These are phyloP conservation scores for Argyra leucocephala DNA, from an alignment of 2,888 invertebrate species.

Conservation along the genomic window DNA sequence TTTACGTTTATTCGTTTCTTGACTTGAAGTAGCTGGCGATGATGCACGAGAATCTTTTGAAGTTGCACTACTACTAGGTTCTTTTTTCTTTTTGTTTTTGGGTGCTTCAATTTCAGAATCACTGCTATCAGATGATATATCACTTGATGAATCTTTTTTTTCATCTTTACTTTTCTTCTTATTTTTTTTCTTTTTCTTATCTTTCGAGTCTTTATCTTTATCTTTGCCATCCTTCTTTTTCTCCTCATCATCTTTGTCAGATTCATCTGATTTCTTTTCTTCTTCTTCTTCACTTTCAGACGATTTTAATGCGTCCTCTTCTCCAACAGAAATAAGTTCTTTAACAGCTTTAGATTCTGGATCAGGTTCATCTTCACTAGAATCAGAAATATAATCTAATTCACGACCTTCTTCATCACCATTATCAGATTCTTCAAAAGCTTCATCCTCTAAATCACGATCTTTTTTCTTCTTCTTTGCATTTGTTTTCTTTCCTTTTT, in stretches of 20 bases:
- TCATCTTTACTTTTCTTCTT: slow-evolving; percentile 55
- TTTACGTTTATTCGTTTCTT: slow-evolving; percentile 37
- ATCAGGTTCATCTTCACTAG: slow-evolving; percentile 64
- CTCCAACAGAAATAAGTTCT: slow-evolving; percentile 80
- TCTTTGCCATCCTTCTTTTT: slow-evolving; percentile 62
- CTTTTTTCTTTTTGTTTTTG: slow-evolving; percentile 47
- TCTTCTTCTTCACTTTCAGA: slow-evolving; percentile 83
- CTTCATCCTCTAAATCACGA: slow-evolving; percentile 76
- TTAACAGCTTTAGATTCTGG: slow-evolving; percentile 67
- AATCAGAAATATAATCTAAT: slow-evolving; percentile 87
- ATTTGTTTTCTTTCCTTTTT: slow-evolving; percentile 51
- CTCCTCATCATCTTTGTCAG: slow-evolving; percentile 64
- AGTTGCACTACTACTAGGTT: slow-evolving; percentile 37
- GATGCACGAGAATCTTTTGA: slow-evolving; percentile 41
- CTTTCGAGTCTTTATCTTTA: slow-evolving; percentile 45
- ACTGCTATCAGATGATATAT: slow-evolving; percentile 59
- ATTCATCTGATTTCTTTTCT: slow-evolving; percentile 66
- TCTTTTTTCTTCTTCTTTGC: slow-evolving; percentile 61
- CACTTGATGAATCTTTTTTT: slow-evolving; percentile 62
- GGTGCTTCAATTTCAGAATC: slow-evolving; percentile 62
- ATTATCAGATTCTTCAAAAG: slow-evolving; percentile 92
- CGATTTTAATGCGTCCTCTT: slow-evolving; percentile 77
- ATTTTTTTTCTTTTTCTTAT: slow-evolving; percentile 52
- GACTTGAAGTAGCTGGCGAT: slow-evolving; percentile 37
- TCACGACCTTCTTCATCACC: slow-evolving; percentile 94